These are phyloP conservation scores for Streptopelia turtur DNA, from an alignment of 2,797 vertebrate species.

Conservation along the genomic window DNA sequence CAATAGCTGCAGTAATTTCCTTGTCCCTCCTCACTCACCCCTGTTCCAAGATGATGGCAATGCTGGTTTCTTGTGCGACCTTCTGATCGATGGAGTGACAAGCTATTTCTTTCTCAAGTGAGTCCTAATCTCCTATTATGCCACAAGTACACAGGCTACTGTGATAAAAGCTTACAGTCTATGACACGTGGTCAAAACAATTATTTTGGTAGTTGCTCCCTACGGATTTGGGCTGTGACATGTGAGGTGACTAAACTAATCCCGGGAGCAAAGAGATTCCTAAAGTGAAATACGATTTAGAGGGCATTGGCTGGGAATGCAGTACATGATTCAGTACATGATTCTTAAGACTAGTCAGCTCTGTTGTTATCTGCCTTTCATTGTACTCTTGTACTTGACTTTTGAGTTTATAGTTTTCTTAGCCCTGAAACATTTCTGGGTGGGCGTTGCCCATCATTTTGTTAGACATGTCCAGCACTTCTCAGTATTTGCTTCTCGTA, in stretches of 20 bases:
- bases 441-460: neutral
- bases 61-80: neutral
- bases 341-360: neutral
- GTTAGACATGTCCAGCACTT: neutral
- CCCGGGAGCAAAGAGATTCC: slow-evolving; percentile 44
- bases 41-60: slow-evolving; percentile 13
- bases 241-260: slow-evolving; percentile 35
- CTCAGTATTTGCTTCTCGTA: slow-evolving; percentile 4
- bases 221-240: slow-evolving; percentile 7
- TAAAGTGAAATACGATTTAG: slow-evolving; percentile 47
- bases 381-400: neutral
- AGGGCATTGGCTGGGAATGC: neutral
- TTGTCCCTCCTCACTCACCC: slow-evolving; percentile 10
- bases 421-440: neutral
- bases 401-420: neutral
- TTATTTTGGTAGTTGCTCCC: slow-evolving; percentile 56
- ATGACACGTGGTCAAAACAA: slow-evolving; percentile 68
- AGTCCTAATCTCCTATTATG: slow-evolving; percentile 66
- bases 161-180: slow-evolving; percentile 59
- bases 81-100: slow-evolving; percentile 66
- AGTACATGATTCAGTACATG: slow-evolving; percentile 9
- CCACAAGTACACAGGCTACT: slow-evolving; percentile 45
- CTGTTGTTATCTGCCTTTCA: neutral
- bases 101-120: slow-evolving; percentile 68
- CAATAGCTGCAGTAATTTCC: slow-evolving; percentile 57